A percentile compares a stretch with the other conserved stretches of the same genome.
Evolutionary conservation across 2,888 invertebrate genomes (phyloP).

Genomic region (Polyommatus iphigenia): DNA sequence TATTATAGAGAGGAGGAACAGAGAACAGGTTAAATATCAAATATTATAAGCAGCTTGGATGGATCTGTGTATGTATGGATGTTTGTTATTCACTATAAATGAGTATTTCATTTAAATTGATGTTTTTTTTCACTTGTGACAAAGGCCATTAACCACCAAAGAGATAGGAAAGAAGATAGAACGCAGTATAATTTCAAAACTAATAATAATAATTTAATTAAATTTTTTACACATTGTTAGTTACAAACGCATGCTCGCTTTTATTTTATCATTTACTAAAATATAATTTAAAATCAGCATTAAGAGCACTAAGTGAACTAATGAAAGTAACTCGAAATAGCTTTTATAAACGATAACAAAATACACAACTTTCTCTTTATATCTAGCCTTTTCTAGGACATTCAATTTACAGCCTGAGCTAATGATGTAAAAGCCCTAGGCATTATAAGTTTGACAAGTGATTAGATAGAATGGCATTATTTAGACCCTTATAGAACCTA

Average conservation of each 20-base stretch:
- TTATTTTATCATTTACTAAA: background rate
- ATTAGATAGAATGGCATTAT: conserved; percentile 16
- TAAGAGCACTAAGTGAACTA: background rate
- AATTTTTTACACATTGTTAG: no score
- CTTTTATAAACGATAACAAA: conserved; percentile 19
- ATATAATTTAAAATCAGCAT: background rate
- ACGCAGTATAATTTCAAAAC: no score
- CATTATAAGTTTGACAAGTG: conserved; percentile 23
- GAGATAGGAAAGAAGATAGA: no score
- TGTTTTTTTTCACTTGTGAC: background rate
- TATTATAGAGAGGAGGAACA: conserved; percentile 31
- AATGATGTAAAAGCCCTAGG: conserved; percentile 17
- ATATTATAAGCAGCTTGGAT: background rate
- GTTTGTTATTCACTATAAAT: background rate
- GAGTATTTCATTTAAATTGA: background rate
- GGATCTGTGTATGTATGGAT: background rate
- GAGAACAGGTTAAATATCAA: conserved; percentile 26
- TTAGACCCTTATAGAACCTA: background rate
- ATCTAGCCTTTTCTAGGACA: conserved; percentile 21
- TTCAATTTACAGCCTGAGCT: conserved; percentile 12
- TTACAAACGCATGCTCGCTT: no score
- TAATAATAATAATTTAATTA: no score
- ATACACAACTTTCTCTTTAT: conserved; percentile 22
- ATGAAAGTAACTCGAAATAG: conserved; percentile 12
- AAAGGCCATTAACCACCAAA: background rate